These are phyloP conservation scores for Dicycla oo DNA, from an alignment of 2,888 invertebrate species.

Conservation along the genomic window DNA sequence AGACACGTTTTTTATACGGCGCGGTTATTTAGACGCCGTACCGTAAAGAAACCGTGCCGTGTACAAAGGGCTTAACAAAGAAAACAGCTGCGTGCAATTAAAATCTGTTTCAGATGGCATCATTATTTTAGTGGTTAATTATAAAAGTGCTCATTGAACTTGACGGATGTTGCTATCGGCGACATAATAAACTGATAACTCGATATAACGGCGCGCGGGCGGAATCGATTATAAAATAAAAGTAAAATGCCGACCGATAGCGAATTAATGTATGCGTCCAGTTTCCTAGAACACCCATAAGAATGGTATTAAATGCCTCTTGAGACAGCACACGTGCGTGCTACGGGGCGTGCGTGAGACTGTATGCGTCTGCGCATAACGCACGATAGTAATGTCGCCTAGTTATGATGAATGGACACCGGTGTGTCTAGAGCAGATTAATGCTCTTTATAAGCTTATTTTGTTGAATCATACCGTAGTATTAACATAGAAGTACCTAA, in stretches of 20 bases:
- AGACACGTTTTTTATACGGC: no score
- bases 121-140: slow-evolving; percentile 3
- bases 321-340: slow-evolving; percentile 59
- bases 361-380: slow-evolving; percentile 49
- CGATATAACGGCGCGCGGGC: slow-evolving; percentile 4
- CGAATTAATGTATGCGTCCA: slow-evolving; percentile 32
- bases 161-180: slow-evolving; percentile 50
- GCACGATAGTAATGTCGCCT: slow-evolving; percentile 23
- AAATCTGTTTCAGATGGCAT: slow-evolving; percentile 14
- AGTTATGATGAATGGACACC: slow-evolving; percentile 53
- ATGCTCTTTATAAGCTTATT: slow-evolving; percentile 2
- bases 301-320: slow-evolving; percentile 34
- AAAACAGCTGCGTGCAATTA: background rate
- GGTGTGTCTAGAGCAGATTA: slow-evolving; percentile 16
- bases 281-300: slow-evolving; percentile 30
- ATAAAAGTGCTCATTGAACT: slow-evolving; percentile 14
- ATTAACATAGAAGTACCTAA: background rate
- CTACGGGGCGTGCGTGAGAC: slow-evolving; percentile 28
- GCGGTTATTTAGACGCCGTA: no score
- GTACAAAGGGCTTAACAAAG: no score
- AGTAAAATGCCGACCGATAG: slow-evolving; percentile 31
- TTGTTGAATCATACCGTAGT: background rate
- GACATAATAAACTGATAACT: slow-evolving; percentile 26
- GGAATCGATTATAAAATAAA: slow-evolving; percentile 24
- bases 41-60: no score